Conservation (phyloP, 2,797 vertebrate genomes). For the Trachops cirrhosus region DNA sequence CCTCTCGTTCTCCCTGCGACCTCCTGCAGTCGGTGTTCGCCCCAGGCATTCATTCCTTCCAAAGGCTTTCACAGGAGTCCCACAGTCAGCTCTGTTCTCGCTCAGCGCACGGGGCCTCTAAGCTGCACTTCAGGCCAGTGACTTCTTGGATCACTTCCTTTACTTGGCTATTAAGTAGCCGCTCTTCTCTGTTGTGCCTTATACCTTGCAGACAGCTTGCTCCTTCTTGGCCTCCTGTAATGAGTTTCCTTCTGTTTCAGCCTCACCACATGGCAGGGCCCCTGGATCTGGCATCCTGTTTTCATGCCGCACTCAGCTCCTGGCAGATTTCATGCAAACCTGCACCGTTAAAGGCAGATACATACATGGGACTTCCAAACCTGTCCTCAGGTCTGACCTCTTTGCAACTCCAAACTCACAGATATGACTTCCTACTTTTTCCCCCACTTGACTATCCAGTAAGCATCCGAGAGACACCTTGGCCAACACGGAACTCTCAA, state of each 20-base stretch:
- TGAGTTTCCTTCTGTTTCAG: background rate
- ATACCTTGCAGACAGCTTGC: background rate
- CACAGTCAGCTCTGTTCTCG: too few relatives aligned
- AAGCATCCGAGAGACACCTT: background rate
- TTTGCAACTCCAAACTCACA: background rate
- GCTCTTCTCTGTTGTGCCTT: background rate
- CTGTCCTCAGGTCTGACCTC: background rate
- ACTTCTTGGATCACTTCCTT: background rate
- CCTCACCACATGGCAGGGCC: accelerated
- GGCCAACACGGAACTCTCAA: background rate
- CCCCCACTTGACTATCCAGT: background rate
- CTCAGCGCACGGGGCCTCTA: background rate
- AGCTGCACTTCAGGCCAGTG: accelerated
- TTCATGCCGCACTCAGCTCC: background rate
- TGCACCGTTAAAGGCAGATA: accelerated
- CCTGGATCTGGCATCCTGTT: accelerated
- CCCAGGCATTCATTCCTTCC: background rate
- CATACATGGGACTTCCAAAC: background rate
- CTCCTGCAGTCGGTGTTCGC: accelerated
- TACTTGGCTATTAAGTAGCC: background rate
- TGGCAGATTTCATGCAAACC: too few relatives aligned
- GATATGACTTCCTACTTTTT: background rate
- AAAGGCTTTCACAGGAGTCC: background rate
- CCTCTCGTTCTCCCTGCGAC: accelerated
- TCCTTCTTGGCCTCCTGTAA: background rate